These are phyloP conservation scores for Eugnorisma glareosa DNA, from an alignment of 2,888 invertebrate genomes.

Conservation along the genomic window DNA sequence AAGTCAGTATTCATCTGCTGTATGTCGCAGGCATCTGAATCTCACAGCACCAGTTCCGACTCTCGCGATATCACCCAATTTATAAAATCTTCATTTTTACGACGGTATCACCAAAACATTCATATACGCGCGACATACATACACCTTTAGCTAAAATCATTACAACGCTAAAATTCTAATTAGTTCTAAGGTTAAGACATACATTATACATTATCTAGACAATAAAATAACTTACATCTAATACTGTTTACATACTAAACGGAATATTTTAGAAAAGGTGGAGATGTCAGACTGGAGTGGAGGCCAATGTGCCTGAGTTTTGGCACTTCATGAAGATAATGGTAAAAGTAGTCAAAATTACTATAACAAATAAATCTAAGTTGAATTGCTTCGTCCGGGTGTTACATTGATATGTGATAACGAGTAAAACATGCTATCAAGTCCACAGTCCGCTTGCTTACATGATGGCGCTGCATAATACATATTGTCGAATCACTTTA, in stretches of 20 bases:
- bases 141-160: constrained; percentile 83
- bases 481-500: constrained; percentile 71
- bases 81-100: constrained; percentile 64
- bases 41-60: constrained; percentile 88
- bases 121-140: constrained; percentile 88
- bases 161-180: constrained; percentile 82
- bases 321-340: constrained; percentile 78
- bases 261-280: constrained; percentile 81
- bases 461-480: constrained; percentile 51
- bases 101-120: constrained; percentile 77
- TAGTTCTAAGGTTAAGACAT: constrained; percentile 87
- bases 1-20: constrained; percentile 78
- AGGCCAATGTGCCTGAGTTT: constrained; percentile 76
- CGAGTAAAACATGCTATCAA: constrained; percentile 56
- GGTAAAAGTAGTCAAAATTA: constrained; percentile 47
- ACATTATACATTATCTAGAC: constrained; percentile 88
- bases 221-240: constrained; percentile 88
- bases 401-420: constrained; percentile 65
- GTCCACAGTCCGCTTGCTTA: constrained; percentile 34
- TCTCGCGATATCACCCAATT: constrained; percentile 75
- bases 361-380: constrained; percentile 33
- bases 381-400: constrained; percentile 35
- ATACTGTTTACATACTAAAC: constrained; percentile 85
- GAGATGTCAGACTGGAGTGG: constrained; percentile 73
- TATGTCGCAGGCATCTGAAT: constrained; percentile 88